Base-by-base conservation (phyloP, 2,888 invertebrate genomes). In the Dicranocentrus wangi region DNA sequence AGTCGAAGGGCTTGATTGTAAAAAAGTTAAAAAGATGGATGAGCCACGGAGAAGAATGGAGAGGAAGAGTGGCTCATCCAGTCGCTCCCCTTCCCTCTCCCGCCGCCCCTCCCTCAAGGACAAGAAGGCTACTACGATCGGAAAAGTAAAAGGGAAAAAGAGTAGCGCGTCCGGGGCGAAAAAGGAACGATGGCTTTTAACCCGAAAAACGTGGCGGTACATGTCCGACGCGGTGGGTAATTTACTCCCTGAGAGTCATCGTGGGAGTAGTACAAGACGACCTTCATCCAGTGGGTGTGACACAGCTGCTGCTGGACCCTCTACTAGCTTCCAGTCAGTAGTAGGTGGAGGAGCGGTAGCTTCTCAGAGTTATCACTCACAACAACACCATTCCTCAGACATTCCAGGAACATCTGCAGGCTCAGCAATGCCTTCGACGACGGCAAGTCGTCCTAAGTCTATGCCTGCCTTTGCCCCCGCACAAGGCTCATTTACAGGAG, bases 151-250 rank as follows among this genome's bases (percentile, higher is more conserved):
- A 63, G 81, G 77, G 66, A 81, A 70, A 47, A 73, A 73, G 21
- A 71, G 82, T 5, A 63, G 69, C 10, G 63, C 65, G 2, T 58
- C 71, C n/a, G 79, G 80, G 28, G 65, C 77, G 28, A 84, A 83
- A 68, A 93, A 93, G 88, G 95, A 95, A 89, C 92, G 95, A 89
- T 96, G 95, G 95, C 90, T 95, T 81, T 91, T 95, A 80, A 95
- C 95, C 58, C 90, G 95, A 81, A 95, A 96, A 90, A 95, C 95
- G 63, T 95, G 95, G 95, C 91, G 94, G 87, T 95, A 95, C 89
- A 96, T 96, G 95, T 92, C 95, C n/a, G 95, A 95, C 87, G 95
- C 95, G 32, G 95, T 95, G 58, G 92, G 94, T 81, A 93, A 94
- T 88, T 91, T 96, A 68, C 93, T 95, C 77, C 95, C 95, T n/a